Evolutionary conservation across 1,140 invertebrate species (phyloP).

Genomic region (Leucophenga varia): DNA sequence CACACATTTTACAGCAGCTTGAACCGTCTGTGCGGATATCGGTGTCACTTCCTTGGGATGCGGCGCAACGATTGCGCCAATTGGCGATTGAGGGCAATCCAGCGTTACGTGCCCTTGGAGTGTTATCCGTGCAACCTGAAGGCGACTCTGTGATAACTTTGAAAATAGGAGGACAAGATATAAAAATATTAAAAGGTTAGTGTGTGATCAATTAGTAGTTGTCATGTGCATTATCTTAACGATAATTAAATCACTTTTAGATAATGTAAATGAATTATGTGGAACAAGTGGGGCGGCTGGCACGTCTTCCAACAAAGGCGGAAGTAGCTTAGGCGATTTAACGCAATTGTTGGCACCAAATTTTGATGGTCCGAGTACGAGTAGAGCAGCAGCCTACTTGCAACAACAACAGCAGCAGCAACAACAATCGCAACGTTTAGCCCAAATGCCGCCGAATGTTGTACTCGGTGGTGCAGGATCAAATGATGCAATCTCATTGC

Average conservation of each 20-base stretch:
- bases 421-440: slow-evolving; percentile 19
- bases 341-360: slow-evolving; percentile 24
- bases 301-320: slow-evolving; percentile 39
- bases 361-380: slow-evolving; percentile 43
- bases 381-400: slow-evolving; percentile 34
- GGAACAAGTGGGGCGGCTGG: slow-evolving; percentile 46
- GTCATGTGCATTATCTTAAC: no score
- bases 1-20: slow-evolving; percentile 64
- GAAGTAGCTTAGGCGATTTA: slow-evolving; percentile 20
- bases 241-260: slow-evolving; percentile 10
- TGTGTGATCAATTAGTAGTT: slow-evolving; percentile 28
- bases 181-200: slow-evolving; percentile 67
- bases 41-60: slow-evolving; percentile 93
- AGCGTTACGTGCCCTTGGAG: slow-evolving; percentile 85
- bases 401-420: slow-evolving; percentile 35
- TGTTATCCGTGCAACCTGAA: slow-evolving; percentile 93
- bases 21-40: slow-evolving; percentile 97
- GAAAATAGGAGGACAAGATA: slow-evolving; percentile 75
- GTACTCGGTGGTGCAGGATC: neutral
- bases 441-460: slow-evolving; percentile 28
- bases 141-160: slow-evolving; percentile 93
- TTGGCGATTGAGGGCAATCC: slow-evolving; percentile 86
- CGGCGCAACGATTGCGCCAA: slow-evolving; percentile 83
- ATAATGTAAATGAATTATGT: slow-evolving; percentile 37
- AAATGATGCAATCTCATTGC: slow-evolving; percentile 39